phyloP scores from a whole-genome alignment of 2,888 invertebrate genomes.

The Plebejus anna region DNA sequence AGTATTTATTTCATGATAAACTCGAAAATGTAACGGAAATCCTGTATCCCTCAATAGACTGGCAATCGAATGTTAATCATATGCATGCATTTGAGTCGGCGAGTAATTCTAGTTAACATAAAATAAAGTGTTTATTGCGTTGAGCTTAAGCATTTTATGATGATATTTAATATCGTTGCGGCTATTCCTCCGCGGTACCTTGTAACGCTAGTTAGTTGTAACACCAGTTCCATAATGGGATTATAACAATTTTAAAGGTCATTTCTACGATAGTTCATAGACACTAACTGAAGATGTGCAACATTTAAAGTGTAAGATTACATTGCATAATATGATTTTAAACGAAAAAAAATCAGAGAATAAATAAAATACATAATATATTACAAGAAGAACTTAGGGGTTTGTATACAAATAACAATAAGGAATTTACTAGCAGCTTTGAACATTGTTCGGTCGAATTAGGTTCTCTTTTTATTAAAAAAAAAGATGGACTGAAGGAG shows the following conservation, averaged over 20 bases:
- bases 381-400: too few species aligned
- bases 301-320: not conserved
- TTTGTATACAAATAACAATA: not conserved
- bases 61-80: conserved; percentile 8
- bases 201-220: conserved; percentile 2
- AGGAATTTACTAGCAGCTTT: not conserved
- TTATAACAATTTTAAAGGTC: not conserved
- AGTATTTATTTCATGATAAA: conserved; percentile 4
- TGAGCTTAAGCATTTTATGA: not conserved
- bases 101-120: conserved; percentile 9
- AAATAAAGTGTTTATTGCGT: conserved; percentile 12
- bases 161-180: conserved; percentile 6
- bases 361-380: too few species aligned
- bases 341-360: too few species aligned
- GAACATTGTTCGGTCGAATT: not conserved
- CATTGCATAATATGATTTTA: not conserved
- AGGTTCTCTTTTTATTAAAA: too few species aligned
- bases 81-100: not conserved
- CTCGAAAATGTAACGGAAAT: conserved; percentile 25
- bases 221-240: not conserved
- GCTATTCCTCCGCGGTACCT: not conserved
- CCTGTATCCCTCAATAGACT: conserved; percentile 19
- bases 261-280: not conserved
- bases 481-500: too few species aligned
- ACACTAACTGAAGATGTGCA: not conserved